Evolutionary conservation across 1,140 invertebrate species (phyloP), one percentile per base, ranked within the genome.

Genomic region (Stratiolaelaps scimitus): DNA sequence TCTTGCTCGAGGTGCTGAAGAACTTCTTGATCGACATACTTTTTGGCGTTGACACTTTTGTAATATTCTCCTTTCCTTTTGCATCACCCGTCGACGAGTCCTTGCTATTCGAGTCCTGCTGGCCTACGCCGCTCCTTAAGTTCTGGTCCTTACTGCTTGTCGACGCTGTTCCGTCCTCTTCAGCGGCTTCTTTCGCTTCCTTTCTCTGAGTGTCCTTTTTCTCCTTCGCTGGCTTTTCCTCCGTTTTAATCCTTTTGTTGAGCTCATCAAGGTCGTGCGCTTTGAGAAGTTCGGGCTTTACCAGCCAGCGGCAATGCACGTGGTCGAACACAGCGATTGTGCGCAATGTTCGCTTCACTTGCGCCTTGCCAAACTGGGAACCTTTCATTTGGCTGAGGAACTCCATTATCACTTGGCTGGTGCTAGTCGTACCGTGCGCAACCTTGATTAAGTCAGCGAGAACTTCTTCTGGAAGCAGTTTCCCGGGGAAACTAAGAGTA

Each of bases 11-110:
- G 2, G 15, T 60, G 15, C 26, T 60, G 53, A 60, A 60, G 53
- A 60, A 60, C 26, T 34, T 60, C 10, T 60, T 60, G 53, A 60
- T 60, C 15, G 53, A 60, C 15, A 60, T 15, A 15, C 53, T 26
- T 26, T 34, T 60, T 17, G 53, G 23, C 1, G 53, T 60, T 20
- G 53, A 29, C 2, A 1, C 20, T 10, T 60, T 34, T 26, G 53
- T 2, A 2, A 34, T 60, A 23, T 17, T 60, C 53, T 19, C 53
- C 2, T 60, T 34, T 1, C 15, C 10, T 60, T 60, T 60, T 23
- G 53, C 2, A 2, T 23, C 53, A 20, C 4, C 23, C 23, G 20
- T n/a, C 2, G 23, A 26, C 4, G 53, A 60, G 23, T 60, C 53
- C 10, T 60, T 60, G 4, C n/a, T 20, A 23, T 60, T 40, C 4